Conservation (phyloP, 2,888 invertebrate species). For the Ernsta delagoae region DNA sequence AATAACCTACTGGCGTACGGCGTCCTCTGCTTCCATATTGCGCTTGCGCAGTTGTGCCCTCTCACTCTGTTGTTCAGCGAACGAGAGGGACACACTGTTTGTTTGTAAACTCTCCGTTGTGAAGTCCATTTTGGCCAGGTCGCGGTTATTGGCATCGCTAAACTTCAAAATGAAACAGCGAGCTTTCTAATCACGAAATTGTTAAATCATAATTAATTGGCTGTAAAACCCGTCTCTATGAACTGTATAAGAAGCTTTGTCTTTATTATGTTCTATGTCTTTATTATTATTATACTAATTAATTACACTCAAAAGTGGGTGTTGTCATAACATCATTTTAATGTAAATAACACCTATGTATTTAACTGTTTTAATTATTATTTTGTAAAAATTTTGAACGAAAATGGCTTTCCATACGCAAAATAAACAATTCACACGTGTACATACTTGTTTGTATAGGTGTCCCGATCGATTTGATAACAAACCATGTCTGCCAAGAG, state of each 20-base stretch:
- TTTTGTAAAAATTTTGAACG: neutral
- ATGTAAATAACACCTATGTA: too few species aligned
- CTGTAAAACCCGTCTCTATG: too few species aligned
- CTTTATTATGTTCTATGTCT: too few species aligned
- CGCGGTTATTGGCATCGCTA: constrained; percentile 38
- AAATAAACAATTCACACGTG: constrained; percentile 47
- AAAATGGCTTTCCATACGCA: constrained; percentile 25
- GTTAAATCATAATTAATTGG: constrained; percentile 41
- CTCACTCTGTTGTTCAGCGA: constrained; percentile 52
- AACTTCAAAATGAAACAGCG: neutral
- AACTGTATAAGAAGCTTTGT: too few species aligned
- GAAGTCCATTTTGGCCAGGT: constrained; percentile 45
- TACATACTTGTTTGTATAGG: constrained; percentile 54
- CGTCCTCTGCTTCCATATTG: constrained; percentile 54
- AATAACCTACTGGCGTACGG: constrained; percentile 65
- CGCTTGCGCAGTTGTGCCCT: constrained; percentile 50
- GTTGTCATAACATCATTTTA: too few species aligned
- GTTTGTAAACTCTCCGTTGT: constrained; percentile 66
- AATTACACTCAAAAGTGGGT: too few species aligned
- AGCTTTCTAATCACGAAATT: constrained; percentile 37
- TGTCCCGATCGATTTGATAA: constrained; percentile 44
- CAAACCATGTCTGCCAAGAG: constrained; percentile 27
- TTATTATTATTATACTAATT: too few species aligned
- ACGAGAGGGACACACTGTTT: constrained; percentile 63
- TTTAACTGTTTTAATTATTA: too few species aligned